Conservation (phyloP, 1,140 invertebrate genomes). For the Hyposmocoma kahamanoa region DNA sequence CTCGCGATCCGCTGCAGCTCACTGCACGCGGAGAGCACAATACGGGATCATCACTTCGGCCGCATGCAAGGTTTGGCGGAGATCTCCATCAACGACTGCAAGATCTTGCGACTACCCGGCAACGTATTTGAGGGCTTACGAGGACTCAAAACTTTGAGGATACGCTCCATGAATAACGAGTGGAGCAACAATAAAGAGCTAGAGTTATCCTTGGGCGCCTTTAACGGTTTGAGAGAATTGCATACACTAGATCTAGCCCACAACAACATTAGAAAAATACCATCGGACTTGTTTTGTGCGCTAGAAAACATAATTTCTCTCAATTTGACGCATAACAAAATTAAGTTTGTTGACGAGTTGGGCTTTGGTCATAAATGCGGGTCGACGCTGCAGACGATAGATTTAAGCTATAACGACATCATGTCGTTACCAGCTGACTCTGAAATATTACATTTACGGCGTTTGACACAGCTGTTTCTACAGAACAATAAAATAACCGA, state of each 20-base stretch:
- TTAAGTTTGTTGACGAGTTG: slow-evolving; percentile 79
- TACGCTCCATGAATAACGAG: slow-evolving; percentile 80
- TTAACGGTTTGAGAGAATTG: slow-evolving; percentile 79
- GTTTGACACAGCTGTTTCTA: slow-evolving; percentile 81
- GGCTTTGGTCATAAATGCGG: slow-evolving; percentile 76
- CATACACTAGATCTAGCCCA: slow-evolving; percentile 81
- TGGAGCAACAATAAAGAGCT: slow-evolving; percentile 79
- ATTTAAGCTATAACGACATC: slow-evolving; percentile 83
- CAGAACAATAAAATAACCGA: slow-evolving; percentile 84
- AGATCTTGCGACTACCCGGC: slow-evolving; percentile 80
- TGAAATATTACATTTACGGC: slow-evolving; percentile 77
- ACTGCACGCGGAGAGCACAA: slow-evolving; percentile 79
- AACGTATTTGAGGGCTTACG: slow-evolving; percentile 81
- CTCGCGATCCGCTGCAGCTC: slow-evolving; percentile 80
- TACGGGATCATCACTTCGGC: slow-evolving; percentile 79
- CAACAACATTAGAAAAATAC: slow-evolving; percentile 83
- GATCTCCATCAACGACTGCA: slow-evolving; percentile 81
- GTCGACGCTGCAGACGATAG: slow-evolving; percentile 78
- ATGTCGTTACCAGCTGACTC: slow-evolving; percentile 79
- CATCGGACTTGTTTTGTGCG: slow-evolving; percentile 81
- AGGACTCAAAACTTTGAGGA: slow-evolving; percentile 79
- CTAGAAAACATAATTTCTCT: slow-evolving; percentile 82
- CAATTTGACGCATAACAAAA: slow-evolving; percentile 84
- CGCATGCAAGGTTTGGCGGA: slow-evolving; percentile 81
- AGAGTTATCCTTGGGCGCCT: slow-evolving; percentile 76